Evolutionary conservation across 2,113 vertebrate genomes (phyloP).

Genomic region (Micromys minutus): DNA sequence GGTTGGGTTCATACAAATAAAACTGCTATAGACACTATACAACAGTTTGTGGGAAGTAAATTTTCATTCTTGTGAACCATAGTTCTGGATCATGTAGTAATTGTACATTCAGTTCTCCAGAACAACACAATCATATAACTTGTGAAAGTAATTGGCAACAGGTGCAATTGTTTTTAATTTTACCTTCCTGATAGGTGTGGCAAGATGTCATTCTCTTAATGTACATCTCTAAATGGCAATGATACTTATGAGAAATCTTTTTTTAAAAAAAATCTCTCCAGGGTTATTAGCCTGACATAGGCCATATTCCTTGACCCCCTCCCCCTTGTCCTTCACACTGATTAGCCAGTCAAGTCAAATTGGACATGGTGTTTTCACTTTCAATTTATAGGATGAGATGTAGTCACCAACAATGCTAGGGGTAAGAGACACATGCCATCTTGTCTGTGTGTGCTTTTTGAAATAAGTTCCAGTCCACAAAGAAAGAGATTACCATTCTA

Average conservation of each 20-base stretch:
- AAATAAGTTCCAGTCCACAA: not conserved
- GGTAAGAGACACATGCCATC: not conserved
- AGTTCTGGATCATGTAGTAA: rapidly evolving
- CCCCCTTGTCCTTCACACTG: not conserved
- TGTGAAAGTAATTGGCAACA: not conserved
- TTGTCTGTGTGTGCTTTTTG: not conserved
- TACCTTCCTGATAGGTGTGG: not conserved
- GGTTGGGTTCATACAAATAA: not conserved
- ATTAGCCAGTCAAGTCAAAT: not conserved
- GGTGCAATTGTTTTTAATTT: not conserved
- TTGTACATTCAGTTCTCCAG: not conserved
- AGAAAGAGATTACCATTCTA: not conserved
- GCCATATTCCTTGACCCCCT: not conserved
- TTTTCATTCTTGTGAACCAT: not conserved
- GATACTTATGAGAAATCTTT: not conserved
- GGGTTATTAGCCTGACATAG: not conserved
- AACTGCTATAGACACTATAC: not conserved
- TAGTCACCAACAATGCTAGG: not conserved
- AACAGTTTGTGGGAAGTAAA: not conserved
- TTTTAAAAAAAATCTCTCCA: not conserved
- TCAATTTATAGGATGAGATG: not conserved
- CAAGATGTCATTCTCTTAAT: not conserved
- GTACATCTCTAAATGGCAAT: not conserved
- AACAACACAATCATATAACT: no score
- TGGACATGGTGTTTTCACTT: not conserved